Base-by-base conservation (phyloP, 2,888 invertebrate species). In the Hirtodrosophila confusa region DNA sequence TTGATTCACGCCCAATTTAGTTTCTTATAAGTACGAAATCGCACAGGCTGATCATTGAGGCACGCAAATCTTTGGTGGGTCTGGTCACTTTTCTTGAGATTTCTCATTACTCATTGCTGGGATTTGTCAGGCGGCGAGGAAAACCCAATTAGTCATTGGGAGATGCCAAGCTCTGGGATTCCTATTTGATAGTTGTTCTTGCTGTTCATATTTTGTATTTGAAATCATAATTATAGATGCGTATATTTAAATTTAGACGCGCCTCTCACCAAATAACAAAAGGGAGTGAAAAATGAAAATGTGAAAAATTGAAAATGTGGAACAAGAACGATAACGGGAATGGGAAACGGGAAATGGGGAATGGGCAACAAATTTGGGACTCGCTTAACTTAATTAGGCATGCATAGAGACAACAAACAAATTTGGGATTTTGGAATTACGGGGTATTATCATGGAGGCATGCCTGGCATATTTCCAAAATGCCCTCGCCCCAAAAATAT, bases 111-210 rank as follows among this genome's bases (percentile, higher is more conserved):
- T 66, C 78, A 73, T 58, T 71, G 72, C 35, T 11, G 40, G 17
- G 43, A 70, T 78, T 75, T 75, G 75, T 75, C 75, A 66, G 70
- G 54, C 78, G 78, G 41, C 60, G 58, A 71, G 86, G 88, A 87
- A 88, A 88, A 87, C 84, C 82, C 88, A 84, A 86, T 88, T 88
- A 88, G 88, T 88, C 89, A 89, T 72, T 68, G 62, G 45, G 6
- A 69, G 36, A 53, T 56, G 60, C 48, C 57, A 33, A 55, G 58
- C 44, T 58, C 40, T 69, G 53, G 35, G 56, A 48, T 61, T 41
- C 50, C 55, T 39, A 61, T 64, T 43, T 54, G 53, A 54, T 64
- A 57, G 45, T 37, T 45, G 39, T 40, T 64, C 17, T 17, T 17
- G 17, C 17, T 50, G 37, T 61, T 61, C 56, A 58, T 70, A 70